Evolutionary conservation across 2,888 invertebrate genomes (phyloP).

Genomic region (Ditylenchus weischeri): DNA sequence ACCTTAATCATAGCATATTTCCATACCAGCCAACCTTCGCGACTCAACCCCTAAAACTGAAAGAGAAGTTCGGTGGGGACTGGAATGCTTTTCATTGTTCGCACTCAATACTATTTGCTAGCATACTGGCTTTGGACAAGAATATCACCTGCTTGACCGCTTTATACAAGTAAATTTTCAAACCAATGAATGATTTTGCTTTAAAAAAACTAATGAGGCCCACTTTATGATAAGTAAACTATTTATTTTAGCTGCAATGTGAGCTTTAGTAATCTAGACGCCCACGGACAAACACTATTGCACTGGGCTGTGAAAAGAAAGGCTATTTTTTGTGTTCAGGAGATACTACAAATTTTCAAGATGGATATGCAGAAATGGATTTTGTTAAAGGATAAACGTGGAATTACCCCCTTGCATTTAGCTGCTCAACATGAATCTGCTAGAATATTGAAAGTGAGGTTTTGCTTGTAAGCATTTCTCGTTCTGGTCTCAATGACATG

Average conservation of each 20-base stretch:
- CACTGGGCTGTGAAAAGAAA: conserved; percentile 47
- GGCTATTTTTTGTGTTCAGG: conserved; percentile 22
- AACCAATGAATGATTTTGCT: too few relatives aligned
- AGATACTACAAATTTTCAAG: conserved; percentile 18
- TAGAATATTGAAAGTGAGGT: conserved; percentile 42
- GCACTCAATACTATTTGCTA: conserved; percentile 15
- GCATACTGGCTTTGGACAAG: conserved; percentile 19
- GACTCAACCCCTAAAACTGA: too few relatives aligned
- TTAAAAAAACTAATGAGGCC: too few relatives aligned
- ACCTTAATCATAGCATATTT: not conserved
- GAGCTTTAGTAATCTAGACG: conserved; percentile 20
- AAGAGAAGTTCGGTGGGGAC: not conserved
- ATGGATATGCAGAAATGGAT: conserved; percentile 13
- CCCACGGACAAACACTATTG: conserved; percentile 38
- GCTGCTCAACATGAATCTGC: conserved; percentile 42
- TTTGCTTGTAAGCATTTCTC: not conserved
- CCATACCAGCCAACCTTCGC: not conserved
- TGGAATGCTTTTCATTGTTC: conserved; percentile 10
- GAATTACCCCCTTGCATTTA: conserved; percentile 51
- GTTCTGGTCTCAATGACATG: not conserved
- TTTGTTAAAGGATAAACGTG: conserved; percentile 39
- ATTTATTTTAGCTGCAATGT: conserved; percentile 21
- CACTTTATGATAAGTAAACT: too few relatives aligned
- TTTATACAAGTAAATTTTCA: conserved; percentile 18
- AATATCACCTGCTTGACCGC: conserved; percentile 14